Evolutionary conservation across 1,140 invertebrate species (phyloP), one percentile per base, ranked within the genome.

Genomic region (Anastrepha ludens): DNA sequence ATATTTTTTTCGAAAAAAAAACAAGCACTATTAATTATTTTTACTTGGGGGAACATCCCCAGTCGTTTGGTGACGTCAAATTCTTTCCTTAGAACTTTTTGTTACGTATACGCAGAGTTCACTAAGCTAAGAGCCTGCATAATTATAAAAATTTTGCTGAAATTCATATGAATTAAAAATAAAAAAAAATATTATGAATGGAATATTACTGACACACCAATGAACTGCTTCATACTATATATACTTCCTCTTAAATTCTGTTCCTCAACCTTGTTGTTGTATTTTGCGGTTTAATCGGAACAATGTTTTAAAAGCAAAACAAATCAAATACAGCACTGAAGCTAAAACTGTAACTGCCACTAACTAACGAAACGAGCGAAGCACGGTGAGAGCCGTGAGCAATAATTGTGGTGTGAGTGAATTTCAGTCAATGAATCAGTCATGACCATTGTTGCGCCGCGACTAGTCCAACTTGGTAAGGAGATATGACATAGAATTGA

Each of bases 1-100:
- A 29, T 29, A 0, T 29, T 29, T 29, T 29, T 29, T 29, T 29
- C 29, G 29, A 29, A 29, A 29, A 29, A 29, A 29, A 29, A 29
- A 29, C 29, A 29, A 29, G 29, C 29, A 29, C 29, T 29, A 1
- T 29, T 29, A 29, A 29, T 29, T 29, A 29, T 55, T 55, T 62
- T 62, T 62, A 17, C 29, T 29, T 70, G 74, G 4, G n/a, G n/a
- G 17, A 29, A 29, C 29, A 29, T 29, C 74, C n/a, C 44, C 8
- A 55, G 74, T 9, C 74, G 74, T 55, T 55, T 81, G 74, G 74
- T 81, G 44, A 81, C 74, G 20, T 81, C n/a, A 11, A 50, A 81
- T 81, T 47, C 74, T 81, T 81, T 55, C 5, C 15, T 8, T 29
- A n/a, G 44, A n/a, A 81, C 13, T n/a, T 50, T 81, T 50, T 11